Base-by-base conservation (phyloP, 2,888 invertebrate species). In the Melangyna quadrimaculata region DNA sequence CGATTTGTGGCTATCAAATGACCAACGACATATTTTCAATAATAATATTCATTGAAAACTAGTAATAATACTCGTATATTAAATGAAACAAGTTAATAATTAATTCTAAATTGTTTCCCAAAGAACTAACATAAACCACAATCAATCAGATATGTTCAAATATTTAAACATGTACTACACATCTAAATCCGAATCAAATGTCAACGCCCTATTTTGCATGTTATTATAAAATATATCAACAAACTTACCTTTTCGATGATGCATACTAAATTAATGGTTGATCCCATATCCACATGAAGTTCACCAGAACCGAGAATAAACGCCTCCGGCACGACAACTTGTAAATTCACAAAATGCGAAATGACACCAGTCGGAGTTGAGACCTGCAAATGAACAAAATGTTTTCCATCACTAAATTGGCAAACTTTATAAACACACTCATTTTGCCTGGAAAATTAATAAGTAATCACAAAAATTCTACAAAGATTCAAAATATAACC, bases 201-300 rank as follows among this genome's bases (percentile, higher is more conserved):
- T n/a, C n/a, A n/a, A n/a, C n/a, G n/a, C n/a, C n/a, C n/a, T n/a
- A 35, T 35, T 35, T 29, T 35, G 3, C 0, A 12, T 12, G 10
- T 35, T 12, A 35, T 37, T 32, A 32, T 32, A 10, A 32, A 32
- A 32, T 10, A 32, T 32, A 32, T 29, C 14, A 1, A 40, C n/a
- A 48, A 59, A 90, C 93, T 94, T 93, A 97, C 97, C 95, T 97
- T 97, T 93, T 97, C 97, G 91, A 97, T 97, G 91, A 97, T 95
- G 94, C 97, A 97, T 84, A 91, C 96, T 90, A 97, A 95, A 93
- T 95, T 96, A 93, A 97, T 97, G 90, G 96, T 95, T 92, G 97
- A 97, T 90, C 97, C 97, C 90, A 96, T 95, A 92, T 97, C 97
- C 87, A 97, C 97, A 93, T 97, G 97, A 92, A 97, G 96, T 92